These are phyloP conservation scores for Macroteleia sp. DNA, from an alignment of 2,888 invertebrate genomes.

Conservation along the genomic window DNA sequence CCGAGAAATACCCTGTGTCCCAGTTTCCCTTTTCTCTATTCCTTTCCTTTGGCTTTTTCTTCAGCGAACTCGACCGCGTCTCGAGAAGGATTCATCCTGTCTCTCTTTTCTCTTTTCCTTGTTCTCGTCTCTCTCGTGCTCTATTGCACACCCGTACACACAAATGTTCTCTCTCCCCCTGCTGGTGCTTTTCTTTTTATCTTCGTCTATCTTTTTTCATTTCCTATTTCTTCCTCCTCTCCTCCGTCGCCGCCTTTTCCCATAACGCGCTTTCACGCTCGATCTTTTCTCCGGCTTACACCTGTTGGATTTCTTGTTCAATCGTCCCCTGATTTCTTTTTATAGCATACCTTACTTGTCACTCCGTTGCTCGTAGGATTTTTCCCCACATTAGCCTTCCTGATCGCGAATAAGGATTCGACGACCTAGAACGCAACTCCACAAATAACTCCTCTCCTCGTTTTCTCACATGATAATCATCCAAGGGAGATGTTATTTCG, in stretches of 20 bases:
- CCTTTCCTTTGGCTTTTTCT: conserved; percentile 63
- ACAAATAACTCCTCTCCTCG: conserved; percentile 8
- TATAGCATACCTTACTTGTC: conserved; percentile 65
- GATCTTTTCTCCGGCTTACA: conserved; percentile 80
- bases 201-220: conserved; percentile 45
- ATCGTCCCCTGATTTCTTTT: conserved; percentile 70
- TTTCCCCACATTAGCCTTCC: conserved; percentile 23
- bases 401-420: conserved; percentile 22
- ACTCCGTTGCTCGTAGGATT: conserved; percentile 28
- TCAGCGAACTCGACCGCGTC: conserved; percentile 36
- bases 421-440: conserved; percentile 1
- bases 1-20: conserved; percentile 71
- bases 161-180: too few species aligned
- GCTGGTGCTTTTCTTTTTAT: too few species aligned
- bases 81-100: conserved; percentile 38
- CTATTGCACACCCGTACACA: background rate
- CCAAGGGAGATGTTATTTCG: conserved; percentile 5
- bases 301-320: conserved; percentile 80
- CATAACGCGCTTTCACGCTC: conserved; percentile 73
- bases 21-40: conserved; percentile 70
- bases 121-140: background rate
- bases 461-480: conserved; percentile 8
- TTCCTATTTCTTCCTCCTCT: conserved; percentile 54
- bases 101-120: background rate
- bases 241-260: conserved; percentile 65